phyloP scores from a whole-genome alignment of 2,797 vertebrate species.

The Halcyon badia region DNA sequence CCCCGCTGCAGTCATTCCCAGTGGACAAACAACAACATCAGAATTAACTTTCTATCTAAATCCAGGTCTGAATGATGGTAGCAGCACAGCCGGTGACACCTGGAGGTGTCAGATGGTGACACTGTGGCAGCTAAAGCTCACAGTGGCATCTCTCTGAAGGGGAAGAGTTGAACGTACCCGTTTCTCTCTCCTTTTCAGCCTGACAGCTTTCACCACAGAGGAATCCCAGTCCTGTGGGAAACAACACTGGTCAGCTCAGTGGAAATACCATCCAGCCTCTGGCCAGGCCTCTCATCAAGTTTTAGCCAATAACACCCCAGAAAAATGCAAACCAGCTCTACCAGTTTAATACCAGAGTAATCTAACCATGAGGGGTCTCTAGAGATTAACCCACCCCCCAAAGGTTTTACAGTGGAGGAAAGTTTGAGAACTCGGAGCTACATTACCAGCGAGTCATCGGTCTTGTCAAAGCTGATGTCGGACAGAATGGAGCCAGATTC shows the following conservation, averaged over 20 bases:
- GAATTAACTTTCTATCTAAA: background rate
- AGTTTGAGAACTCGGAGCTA: conserved; percentile 26
- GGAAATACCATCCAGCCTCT: background rate
- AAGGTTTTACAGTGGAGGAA: background rate
- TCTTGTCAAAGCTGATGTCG: conserved; percentile 99
- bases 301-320: background rate
- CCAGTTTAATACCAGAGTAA: background rate
- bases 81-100: background rate
- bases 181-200: conserved; percentile 93
- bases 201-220: conserved; percentile 87
- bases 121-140: background rate
- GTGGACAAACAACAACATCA: background rate
- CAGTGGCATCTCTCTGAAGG: background rate
- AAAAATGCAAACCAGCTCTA: background rate
- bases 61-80: background rate
- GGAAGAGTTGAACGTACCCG: conserved; percentile 82
- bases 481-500: conserved; percentile 96
- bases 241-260: background rate
- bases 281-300: background rate
- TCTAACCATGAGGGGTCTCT: background rate
- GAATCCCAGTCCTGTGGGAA: conserved; percentile 94
- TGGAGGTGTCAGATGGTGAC: conserved; percentile 29
- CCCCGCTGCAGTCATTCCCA: background rate
- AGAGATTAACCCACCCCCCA: background rate
- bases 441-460: conserved; percentile 94